Evolutionary conservation across 53 echinoderm and acorn worm genomes (phyloP).

Genomic region (Actinopyga echinites): DNA sequence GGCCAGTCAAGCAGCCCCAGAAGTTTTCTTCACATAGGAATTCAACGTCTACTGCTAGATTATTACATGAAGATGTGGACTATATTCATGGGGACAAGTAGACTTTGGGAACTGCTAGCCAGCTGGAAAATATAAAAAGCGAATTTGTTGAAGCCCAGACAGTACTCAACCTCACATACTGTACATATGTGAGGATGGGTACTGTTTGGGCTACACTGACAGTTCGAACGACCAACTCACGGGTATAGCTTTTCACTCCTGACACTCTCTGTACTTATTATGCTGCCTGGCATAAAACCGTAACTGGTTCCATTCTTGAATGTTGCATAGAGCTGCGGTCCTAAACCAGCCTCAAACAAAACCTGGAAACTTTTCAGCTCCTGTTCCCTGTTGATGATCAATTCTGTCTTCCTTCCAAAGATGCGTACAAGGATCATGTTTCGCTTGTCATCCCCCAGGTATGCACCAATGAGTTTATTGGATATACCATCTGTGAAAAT

Average conservation of each 20-base stretch:
- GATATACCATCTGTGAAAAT: constrained; percentile 86
- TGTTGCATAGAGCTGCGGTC: constrained; percentile 79
- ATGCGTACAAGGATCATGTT: constrained; percentile 80
- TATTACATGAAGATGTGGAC: too few relatives aligned
- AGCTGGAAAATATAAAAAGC: too few relatives aligned
- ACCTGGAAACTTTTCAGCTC: constrained; percentile 78
- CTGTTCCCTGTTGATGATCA: constrained; percentile 65
- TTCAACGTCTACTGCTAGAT: too few relatives aligned
- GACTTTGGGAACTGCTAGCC: too few relatives aligned
- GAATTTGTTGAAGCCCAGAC: too few relatives aligned
- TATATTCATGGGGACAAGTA: too few relatives aligned
- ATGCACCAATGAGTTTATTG: constrained; percentile 88
- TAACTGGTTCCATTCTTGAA: constrained; percentile 93
- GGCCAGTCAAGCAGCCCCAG: too few relatives aligned
- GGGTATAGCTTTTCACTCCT: constrained; percentile 63
- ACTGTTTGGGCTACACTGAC: neutral
- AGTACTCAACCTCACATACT: too few relatives aligned
- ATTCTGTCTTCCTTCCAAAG: constrained; percentile 89
- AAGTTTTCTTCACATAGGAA: too few relatives aligned
- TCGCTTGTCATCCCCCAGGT: constrained; percentile 62
- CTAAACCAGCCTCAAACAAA: constrained; percentile 71
- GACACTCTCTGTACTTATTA: constrained; percentile 60
- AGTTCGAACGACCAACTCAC: constrained; percentile 59
- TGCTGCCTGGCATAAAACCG: constrained; percentile 77
- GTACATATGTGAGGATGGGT: neutral